Evolutionary conservation across 2,888 invertebrate species (phyloP).

Genomic region (Sisyra nigra): DNA sequence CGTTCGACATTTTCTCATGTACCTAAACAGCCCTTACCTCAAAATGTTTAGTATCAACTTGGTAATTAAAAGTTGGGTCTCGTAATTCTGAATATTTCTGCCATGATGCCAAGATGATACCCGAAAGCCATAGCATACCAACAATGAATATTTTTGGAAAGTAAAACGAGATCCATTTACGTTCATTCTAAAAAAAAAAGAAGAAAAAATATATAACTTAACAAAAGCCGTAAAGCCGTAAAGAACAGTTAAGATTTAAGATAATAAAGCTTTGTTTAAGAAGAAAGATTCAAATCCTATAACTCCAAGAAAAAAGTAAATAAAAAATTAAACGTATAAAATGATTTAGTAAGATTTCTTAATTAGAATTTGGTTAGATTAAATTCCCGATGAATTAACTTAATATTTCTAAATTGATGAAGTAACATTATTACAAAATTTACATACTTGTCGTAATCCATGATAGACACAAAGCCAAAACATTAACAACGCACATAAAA

Average conservation of each 20-base stretch:
- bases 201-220: background rate
- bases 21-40: background rate
- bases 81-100: conserved; percentile 74
- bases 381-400: too few species aligned
- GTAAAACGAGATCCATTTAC: conserved; percentile 75
- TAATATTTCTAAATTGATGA: too few species aligned
- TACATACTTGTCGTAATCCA: conserved; percentile 75
- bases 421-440: background rate
- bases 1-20: too few species aligned
- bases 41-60: conserved; percentile 62
- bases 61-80: conserved; percentile 88
- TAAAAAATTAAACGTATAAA: too few species aligned
- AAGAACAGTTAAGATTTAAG: too few species aligned
- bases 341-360: too few species aligned
- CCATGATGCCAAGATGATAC: conserved; percentile 75
- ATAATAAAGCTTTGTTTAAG: too few species aligned
- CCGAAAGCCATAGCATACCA: conserved; percentile 72
- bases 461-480: conserved; percentile 96
- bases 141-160: conserved; percentile 79
- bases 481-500: conserved; percentile 70
- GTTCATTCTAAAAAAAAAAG: conserved; percentile 53
- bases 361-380: too few species aligned
- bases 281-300: too few species aligned
- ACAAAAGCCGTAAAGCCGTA: too few species aligned
- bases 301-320: too few species aligned